These are phyloP conservation scores for Ichneumon xanthorius DNA, from an alignment of 2,888 invertebrate genomes.

Conservation along the genomic window DNA sequence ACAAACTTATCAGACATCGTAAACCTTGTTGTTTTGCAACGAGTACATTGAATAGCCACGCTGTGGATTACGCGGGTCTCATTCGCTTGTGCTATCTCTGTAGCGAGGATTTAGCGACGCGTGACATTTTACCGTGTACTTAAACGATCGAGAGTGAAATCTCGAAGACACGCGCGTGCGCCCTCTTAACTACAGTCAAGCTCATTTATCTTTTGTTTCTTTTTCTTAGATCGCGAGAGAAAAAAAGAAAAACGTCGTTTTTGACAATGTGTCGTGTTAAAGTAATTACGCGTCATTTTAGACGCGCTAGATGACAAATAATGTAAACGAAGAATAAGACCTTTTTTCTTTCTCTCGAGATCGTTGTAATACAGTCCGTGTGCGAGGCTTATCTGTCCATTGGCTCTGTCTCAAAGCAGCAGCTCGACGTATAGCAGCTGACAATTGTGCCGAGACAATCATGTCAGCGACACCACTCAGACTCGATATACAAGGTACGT, in stretches of 20 bases:
- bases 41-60: not conserved
- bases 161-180: not conserved
- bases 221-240: not conserved
- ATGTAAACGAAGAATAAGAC: not conserved
- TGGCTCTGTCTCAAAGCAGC: conserved; percentile 20
- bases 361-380: conserved; percentile 1
- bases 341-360: not conserved
- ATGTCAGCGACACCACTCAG: conserved; percentile 77
- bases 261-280: not conserved
- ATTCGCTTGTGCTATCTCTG: not conserved
- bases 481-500: conserved; percentile 74
- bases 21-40: conserved; percentile 9
- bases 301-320: not conserved
- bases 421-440: conserved; percentile 45
- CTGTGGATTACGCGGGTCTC: not conserved
- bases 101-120: not conserved
- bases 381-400: conserved; percentile 26
- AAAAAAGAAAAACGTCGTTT: not conserved
- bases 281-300: not conserved
- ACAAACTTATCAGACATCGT: conserved; percentile 31
- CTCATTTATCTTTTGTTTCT: not conserved
- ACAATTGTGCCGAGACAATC: conserved; percentile 47
- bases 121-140: not conserved
- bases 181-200: not conserved
- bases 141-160: conserved; percentile 2